Conservation (phyloP, 2,797 vertebrate species). For the Neopelma chrysocephalum region DNA sequence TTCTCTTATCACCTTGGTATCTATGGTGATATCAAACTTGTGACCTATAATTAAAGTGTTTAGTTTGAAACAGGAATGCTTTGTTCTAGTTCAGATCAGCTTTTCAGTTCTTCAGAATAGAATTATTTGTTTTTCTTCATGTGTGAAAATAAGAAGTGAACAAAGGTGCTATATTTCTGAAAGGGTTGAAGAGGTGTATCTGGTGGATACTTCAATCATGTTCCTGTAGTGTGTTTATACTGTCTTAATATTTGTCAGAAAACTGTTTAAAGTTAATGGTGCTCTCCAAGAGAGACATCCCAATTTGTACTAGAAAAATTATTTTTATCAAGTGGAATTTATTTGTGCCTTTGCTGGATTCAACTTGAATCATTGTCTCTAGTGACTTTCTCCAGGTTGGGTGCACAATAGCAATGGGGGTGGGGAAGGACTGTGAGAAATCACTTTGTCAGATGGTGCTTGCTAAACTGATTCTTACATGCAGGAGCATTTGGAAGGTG, state of each 20-base stretch:
- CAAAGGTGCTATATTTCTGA: background rate
- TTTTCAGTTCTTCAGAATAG: background rate
- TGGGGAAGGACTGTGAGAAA: background rate
- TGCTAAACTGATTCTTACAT: background rate
- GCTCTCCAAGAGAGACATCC: background rate
- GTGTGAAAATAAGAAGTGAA: background rate
- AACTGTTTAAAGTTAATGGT: background rate
- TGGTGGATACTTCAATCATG: background rate
- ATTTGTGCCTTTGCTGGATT: background rate
- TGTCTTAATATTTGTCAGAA: background rate
- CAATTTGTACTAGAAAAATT: background rate
- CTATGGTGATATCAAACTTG: slow-evolving; percentile 17
- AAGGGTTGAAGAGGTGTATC: background rate
- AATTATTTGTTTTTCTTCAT: background rate
- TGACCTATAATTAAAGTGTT: slow-evolving; percentile 12
- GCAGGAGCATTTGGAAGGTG: background rate
- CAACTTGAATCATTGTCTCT: background rate
- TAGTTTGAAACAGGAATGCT: slow-evolving; percentile 7
- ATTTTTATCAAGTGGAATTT: background rate
- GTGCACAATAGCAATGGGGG: background rate
- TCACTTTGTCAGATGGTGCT: background rate
- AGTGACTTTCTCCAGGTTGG: background rate
- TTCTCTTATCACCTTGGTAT: slow-evolving; percentile 19
- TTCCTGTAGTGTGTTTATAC: background rate
- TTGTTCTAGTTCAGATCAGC: background rate